Conservation (phyloP, 2,888 invertebrate species). For the Philaethria dido region DNA sequence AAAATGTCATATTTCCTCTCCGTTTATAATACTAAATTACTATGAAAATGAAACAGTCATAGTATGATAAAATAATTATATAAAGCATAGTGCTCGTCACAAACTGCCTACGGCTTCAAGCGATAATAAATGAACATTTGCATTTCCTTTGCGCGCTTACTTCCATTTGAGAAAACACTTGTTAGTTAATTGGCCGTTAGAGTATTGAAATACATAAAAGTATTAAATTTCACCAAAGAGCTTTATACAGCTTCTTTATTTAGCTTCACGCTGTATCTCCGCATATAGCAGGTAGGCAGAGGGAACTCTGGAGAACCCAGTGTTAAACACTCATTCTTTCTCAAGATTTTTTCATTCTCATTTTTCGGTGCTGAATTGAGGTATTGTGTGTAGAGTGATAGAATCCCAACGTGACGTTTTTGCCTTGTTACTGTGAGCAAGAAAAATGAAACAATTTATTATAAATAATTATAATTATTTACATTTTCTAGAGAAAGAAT, state of each 20-base stretch:
- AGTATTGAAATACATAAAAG: conserved; percentile 11
- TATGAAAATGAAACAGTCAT: neutral
- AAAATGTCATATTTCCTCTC: neutral
- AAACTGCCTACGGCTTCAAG: conserved; percentile 8
- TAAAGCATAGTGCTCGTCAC: conserved; percentile 1
- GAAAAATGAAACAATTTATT: too few species aligned
- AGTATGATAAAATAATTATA: conserved; percentile 1
- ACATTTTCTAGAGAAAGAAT: too few species aligned
- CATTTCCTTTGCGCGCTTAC: conserved; percentile 32
- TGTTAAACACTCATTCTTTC: too few species aligned
- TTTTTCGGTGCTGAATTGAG: too few species aligned
- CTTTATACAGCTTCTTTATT: neutral
- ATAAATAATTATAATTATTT: too few species aligned
- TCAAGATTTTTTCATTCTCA: too few species aligned
- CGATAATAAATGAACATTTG: conserved; percentile 25
- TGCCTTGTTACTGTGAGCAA: too few species aligned
- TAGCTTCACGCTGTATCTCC: too few species aligned
- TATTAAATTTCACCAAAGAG: neutral
- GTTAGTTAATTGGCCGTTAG: conserved; percentile 24
- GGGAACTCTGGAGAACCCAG: too few species aligned
- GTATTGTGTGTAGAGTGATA: too few species aligned
- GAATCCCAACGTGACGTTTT: too few species aligned
- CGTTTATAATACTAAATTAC: neutral
- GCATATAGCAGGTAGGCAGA: too few species aligned
- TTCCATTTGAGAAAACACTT: conserved; percentile 31